phyloP scores from a whole-genome alignment of 2,113 vertebrate genomes.

The Tupaia tana region DNA sequence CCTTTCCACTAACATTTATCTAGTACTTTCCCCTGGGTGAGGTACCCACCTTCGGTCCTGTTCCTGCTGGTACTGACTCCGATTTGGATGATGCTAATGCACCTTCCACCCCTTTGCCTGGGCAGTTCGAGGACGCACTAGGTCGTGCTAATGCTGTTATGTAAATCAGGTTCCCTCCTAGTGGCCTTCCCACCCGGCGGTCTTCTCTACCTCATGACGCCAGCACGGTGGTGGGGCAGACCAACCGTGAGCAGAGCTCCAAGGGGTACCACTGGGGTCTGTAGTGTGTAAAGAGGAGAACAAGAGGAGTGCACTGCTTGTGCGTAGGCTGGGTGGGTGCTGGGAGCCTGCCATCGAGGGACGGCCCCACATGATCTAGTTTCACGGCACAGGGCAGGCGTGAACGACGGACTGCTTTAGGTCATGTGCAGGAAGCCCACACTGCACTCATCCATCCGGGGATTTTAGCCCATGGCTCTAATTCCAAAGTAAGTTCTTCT shows the following conservation, averaged over 20 bases:
- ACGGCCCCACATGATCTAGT: fast-evolving
- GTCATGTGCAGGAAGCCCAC: fast-evolving
- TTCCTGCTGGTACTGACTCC: not conserved
- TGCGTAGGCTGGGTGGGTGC: fast-evolving
- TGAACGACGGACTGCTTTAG: too few species aligned
- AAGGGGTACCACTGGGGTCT: too few species aligned
- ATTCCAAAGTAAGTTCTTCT: not conserved
- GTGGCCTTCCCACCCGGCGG: not conserved
- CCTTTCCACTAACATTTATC: not conserved
- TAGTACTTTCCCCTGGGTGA: not conserved
- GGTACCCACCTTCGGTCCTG: not conserved
- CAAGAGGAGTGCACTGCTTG: fast-evolving
- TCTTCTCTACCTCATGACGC: too few species aligned
- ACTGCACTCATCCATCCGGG: fast-evolving
- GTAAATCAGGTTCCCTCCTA: not conserved
- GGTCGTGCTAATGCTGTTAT: not conserved
- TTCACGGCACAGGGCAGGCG: not conserved
- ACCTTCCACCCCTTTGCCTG: not conserved
- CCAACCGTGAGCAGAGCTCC: too few species aligned
- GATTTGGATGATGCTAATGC: not conserved
- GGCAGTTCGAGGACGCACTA: not conserved
- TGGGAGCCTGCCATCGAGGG: fast-evolving
- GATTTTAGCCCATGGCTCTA: not conserved
- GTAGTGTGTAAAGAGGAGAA: too few species aligned
- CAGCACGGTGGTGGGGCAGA: too few species aligned